These are phyloP conservation scores for Lycia hirtaria DNA, from an alignment of 2,888 invertebrate species.

Conservation along the genomic window DNA sequence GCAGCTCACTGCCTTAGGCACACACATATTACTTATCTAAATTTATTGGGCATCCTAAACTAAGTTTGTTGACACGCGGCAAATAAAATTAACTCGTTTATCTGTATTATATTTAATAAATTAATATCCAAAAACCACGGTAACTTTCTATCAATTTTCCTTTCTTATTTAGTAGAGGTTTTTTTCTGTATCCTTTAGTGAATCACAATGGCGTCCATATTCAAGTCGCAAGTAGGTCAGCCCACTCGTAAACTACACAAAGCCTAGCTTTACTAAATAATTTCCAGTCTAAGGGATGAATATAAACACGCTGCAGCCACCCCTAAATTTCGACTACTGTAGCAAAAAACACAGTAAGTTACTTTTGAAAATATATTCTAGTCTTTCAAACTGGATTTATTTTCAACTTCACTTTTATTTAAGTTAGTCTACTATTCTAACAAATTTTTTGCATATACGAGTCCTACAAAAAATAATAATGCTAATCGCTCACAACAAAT, in stretches of 20 bases:
- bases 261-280: conserved; percentile 30
- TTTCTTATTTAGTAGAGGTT: not conserved
- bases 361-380: not conserved
- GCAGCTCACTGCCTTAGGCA: too few species aligned
- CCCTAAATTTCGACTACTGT: not conserved
- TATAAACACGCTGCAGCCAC: conserved; percentile 13
- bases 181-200: not conserved
- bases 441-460: too few species aligned
- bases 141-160: not conserved
- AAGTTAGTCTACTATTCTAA: too few species aligned
- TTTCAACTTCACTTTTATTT: too few species aligned
- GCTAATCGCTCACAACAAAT: too few species aligned
- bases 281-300: conserved; percentile 27
- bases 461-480: too few species aligned
- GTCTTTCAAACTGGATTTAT: too few species aligned
- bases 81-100: too few species aligned
- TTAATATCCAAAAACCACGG: not conserved
- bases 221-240: conserved; percentile 7
- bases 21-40: too few species aligned
- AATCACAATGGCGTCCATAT: conserved; percentile 9
- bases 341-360: not conserved
- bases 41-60: too few species aligned
- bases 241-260: conserved; percentile 23
- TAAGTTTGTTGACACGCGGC: too few species aligned
- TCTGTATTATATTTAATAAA: too few species aligned